Evolutionary conservation across 2,113 vertebrate genomes (phyloP), one percentile per base, ranked within the genome.

Genomic region (Pithys albifrons): DNA sequence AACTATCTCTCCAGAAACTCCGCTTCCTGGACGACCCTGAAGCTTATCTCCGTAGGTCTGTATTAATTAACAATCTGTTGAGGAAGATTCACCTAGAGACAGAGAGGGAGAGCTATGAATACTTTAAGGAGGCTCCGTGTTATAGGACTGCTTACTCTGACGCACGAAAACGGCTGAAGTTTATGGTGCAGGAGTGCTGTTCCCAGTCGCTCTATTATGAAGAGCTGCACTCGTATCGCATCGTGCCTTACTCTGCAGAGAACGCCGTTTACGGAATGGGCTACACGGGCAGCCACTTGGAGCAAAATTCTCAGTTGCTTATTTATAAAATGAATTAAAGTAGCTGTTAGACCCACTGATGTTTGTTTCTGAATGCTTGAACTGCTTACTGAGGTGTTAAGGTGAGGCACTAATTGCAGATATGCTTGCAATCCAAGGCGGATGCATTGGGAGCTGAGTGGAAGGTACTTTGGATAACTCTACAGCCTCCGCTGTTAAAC

Each of bases 61-160:
- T 99, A 96, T 98, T 99, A 98, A 99, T 99, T 98, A 99, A 99
- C 98, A 99, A 99, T 98, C 98, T 99, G 97, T 98, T 99, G 98
- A 98, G 99, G 97, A 99, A 99, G 97, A 99, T 99, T 91, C 99
- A 99, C 97, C 98, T 98, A 97, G 99, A 99, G 96, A 98, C 98
- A 88, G 98, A 98, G 97, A 98, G 98, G 94, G 98, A 98, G 85
- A 98, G 97, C 94, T 98, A 98, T 97, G 98, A 98, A 95, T 98
- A 98, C 97, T 98, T 98, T 97, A 98, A 98, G 84, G 98, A 97
- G 91, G 96, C 96, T 89, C 97, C 98, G 3, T 97, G 97, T 75
- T 98, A 95, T 95, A 97, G 97, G 95, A 98, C 97, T 92, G 89
- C 98, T 83, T 98, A 98, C 95, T 97, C 98, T 95, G 99, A 98